These are phyloP conservation scores for Pheosia tremula DNA, from an alignment of 2,888 invertebrate species.

Conservation along the genomic window DNA sequence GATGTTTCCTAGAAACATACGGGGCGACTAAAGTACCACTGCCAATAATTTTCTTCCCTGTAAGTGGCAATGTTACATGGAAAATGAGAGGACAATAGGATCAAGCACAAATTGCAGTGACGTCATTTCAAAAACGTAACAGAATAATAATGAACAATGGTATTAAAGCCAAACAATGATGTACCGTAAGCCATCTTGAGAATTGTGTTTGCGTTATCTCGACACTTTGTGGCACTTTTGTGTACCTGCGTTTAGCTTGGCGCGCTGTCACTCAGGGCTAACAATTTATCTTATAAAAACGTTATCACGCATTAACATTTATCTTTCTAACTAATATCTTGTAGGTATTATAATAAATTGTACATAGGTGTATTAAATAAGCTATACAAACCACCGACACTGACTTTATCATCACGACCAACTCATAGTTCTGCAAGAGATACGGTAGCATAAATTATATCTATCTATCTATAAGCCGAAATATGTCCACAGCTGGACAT, in stretches of 20 bases:
- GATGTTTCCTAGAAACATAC: neutral
- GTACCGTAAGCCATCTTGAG: slow-evolving; percentile 63
- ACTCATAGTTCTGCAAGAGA: too few relatives aligned
- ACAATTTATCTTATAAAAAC: neutral
- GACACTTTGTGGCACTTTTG: slow-evolving; percentile 53
- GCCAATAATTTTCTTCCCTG: neutral
- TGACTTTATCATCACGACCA: too few relatives aligned
- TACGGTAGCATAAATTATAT: too few relatives aligned
- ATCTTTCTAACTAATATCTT: too few relatives aligned
- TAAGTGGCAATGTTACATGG: neutral
- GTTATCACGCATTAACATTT: too few relatives aligned
- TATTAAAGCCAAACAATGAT: slow-evolving; percentile 44
- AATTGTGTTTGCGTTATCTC: slow-evolving; percentile 65
- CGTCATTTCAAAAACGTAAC: slow-evolving; percentile 35
- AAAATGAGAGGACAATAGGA: neutral
- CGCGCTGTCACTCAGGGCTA: slow-evolving; percentile 39
- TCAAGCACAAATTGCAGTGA: slow-evolving; percentile 23
- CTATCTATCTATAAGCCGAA: too few relatives aligned
- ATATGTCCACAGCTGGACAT: too few relatives aligned
- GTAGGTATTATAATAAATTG: too few relatives aligned
- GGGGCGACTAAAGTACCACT: neutral
- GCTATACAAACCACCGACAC: too few relatives aligned
- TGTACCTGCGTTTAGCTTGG: slow-evolving; percentile 70
- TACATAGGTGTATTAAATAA: too few relatives aligned
- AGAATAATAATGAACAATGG: slow-evolving; percentile 42